Percentiles rank a stretch among this genome's conserved stretches.
Conservation (phyloP, 2,888 invertebrate genomes). For the Chrysodeixis includens region DNA sequence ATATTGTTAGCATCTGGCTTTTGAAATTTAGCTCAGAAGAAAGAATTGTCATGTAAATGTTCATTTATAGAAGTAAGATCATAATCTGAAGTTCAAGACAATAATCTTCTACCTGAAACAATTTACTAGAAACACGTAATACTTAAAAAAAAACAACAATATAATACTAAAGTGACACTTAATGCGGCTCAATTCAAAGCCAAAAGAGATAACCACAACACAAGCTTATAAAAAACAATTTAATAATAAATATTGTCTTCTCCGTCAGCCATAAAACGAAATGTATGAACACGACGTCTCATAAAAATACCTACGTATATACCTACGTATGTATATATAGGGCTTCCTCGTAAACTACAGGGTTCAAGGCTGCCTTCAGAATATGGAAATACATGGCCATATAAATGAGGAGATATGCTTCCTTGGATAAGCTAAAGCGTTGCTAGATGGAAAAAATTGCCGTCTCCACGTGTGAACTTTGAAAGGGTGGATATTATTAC, state of each 20-base stretch:
- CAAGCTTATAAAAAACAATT: constrained; percentile 38
- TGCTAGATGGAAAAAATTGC: constrained; percentile 21
- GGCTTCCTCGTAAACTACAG: constrained; percentile 45
- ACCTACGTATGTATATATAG: constrained; percentile 31
- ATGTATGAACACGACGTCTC: constrained; percentile 44
- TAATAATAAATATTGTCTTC: constrained; percentile 57
- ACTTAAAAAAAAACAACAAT: too few species aligned
- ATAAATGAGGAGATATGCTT: constrained; percentile 49
- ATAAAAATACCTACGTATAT: constrained; percentile 47
- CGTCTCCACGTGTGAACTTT: background rate
- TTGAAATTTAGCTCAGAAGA: background rate
- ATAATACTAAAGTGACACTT: too few species aligned
- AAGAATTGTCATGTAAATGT: too few species aligned
- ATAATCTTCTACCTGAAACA: too few species aligned
- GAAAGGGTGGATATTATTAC: background rate
- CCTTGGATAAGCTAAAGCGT: constrained; percentile 20
- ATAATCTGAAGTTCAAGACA: too few species aligned
- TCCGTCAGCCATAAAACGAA: constrained; percentile 35
- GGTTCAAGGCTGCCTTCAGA: constrained; percentile 51
- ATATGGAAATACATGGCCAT: constrained; percentile 58
- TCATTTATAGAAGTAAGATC: too few species aligned
- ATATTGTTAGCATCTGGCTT: background rate
- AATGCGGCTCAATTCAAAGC: background rate
- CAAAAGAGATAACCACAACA: constrained; percentile 2
- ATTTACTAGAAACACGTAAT: too few species aligned